Base-by-base conservation (phyloP, 2,113 vertebrate species). In the Syngnathus floridae region DNA sequence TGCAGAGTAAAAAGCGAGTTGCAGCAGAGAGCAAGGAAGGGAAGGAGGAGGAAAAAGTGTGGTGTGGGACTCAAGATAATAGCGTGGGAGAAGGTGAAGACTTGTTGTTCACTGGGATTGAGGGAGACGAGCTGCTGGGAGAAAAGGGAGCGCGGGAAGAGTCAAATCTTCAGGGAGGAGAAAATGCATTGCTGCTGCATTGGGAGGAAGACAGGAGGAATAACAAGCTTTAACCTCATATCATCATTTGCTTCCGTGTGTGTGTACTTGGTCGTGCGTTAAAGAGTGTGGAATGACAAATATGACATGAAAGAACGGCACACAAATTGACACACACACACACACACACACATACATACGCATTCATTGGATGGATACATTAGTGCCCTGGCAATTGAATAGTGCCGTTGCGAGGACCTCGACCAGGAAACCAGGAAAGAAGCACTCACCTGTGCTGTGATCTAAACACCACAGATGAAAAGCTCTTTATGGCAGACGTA, bases 241-340 rank as follows among this genome's bases (percentile, higher is more conserved):
- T 63, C 48, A 72, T 55, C 36, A 56, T 69, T 37, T 67, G 62
- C 57, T 43, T 66, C 8, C 45, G 37, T 46, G 7, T 40, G 55
- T 51, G 65, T 64, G 64, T 54, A 31, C 26, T 31, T 31, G 26
- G 26, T 3, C 26, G 62, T n/a, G 52, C 61, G 48, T 89, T 85
- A 79, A 86, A 80, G 84, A 88, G 90, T 78, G 83, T 91, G 87
- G 87, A 87, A 91, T 91, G 91, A 92, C 93, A 93, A 93, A 91
- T 89, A 91, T 92, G 84, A 85, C 79, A 86, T 81, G 75, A 84
- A 88, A 87, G 80, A 84, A 74, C 80, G 73, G 70, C 62, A 74
- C 63, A 70, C 73, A 71, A 54, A 19, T 12, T 54, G 69, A 56
- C 63, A 51, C 67, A 67, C 56, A 22, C 26, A n/a, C n/a, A n/a